These are phyloP conservation scores for Romanogobio albipinnatus DNA, from an alignment of 2,113 vertebrate species.

Conservation along the genomic window DNA sequence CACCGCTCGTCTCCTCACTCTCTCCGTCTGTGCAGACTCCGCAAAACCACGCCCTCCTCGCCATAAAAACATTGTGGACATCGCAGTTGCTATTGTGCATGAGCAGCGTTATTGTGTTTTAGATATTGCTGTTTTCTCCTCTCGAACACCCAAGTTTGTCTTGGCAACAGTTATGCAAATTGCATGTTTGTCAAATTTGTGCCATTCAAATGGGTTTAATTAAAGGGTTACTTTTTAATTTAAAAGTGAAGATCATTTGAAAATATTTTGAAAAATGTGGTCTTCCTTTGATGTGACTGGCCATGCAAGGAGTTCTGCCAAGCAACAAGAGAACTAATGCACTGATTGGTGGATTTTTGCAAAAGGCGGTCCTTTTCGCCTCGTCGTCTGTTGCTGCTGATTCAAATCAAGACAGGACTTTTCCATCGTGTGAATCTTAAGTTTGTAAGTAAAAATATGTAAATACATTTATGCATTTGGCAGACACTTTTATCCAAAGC, in stretches of 20 bases:
- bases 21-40: too few relatives aligned
- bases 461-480: too few relatives aligned
- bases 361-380: background rate
- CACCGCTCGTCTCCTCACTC: too few relatives aligned
- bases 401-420: too few relatives aligned
- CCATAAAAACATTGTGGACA: background rate
- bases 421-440: too few relatives aligned
- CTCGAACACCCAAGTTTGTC: background rate
- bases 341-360: background rate
- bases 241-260: background rate
- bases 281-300: background rate
- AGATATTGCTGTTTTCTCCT: background rate
- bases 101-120: background rate
- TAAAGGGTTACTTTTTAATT: background rate
- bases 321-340: background rate
- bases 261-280: background rate
- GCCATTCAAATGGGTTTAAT: too few relatives aligned
- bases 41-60: too few relatives aligned
- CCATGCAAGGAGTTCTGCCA: background rate
- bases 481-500: too few relatives aligned
- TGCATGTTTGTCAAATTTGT: background rate
- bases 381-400: too few relatives aligned
- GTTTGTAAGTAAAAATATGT: too few relatives aligned
- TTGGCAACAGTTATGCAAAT: background rate
- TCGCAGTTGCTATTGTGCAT: background rate